A percentile compares a stretch with the other conserved stretches of the same genome.
Conservation (phyloP, 1,140 invertebrate species). For the Sarcophaga peregrina region DNA sequence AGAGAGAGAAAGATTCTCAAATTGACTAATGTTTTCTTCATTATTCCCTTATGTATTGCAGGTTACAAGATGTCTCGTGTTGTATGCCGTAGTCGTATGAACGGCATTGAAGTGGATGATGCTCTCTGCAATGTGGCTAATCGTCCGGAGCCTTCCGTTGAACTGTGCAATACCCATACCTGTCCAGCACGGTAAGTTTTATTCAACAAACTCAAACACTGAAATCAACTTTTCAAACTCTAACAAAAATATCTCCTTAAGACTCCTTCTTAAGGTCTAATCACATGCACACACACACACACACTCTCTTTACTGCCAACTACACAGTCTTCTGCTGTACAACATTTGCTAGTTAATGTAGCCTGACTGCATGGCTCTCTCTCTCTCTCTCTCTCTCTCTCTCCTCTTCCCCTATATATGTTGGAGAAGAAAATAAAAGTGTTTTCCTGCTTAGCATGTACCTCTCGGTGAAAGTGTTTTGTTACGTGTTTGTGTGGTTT, state of each 20-base stretch:
- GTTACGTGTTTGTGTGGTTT: conserved; percentile 6
- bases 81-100: conserved; percentile 79
- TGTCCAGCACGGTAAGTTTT: conserved; percentile 86
- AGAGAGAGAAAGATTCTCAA: not conserved
- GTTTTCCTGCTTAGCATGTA: not conserved
- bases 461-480: not conserved
- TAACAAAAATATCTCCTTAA: no score
- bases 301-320: no score
- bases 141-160: conserved; percentile 79
- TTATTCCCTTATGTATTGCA: conserved; percentile 59
- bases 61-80: conserved; percentile 86
- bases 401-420: no score
- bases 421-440: no score
- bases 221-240: conserved; percentile 30
- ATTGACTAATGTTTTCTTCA: not conserved
- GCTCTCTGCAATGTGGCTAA: conserved; percentile 81
- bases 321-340: no score
- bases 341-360: no score
- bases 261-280: no score
- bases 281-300: no score
- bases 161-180: conserved; percentile 85
- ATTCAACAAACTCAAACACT: conserved; percentile 7
- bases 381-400: no score
- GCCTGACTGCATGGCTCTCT: no score
- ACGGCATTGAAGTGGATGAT: conserved; percentile 79